Conservation (phyloP, 2,113 vertebrate genomes). For the Dipodomys merriami region DNA sequence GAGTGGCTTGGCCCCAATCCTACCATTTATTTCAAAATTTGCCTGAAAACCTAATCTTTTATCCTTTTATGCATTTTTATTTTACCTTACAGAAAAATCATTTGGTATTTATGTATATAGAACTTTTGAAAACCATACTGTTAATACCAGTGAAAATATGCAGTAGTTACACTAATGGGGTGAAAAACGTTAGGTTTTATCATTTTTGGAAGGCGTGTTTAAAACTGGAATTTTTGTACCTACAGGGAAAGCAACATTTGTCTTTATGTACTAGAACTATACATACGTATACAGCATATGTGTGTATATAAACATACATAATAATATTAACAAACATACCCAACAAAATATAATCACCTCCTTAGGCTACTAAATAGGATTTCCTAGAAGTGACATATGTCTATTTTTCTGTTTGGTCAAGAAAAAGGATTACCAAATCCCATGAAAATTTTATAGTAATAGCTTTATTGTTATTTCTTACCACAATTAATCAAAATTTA, state of each 20-base stretch:
- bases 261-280: too few species aligned
- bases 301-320: neutral
- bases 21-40: constrained; percentile 8
- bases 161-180: too few species aligned
- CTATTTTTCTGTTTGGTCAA: neutral
- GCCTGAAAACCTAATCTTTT: neutral
- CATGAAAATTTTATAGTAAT: neutral
- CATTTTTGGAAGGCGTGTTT: too few species aligned
- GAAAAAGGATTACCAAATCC: neutral
- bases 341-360: too few species aligned
- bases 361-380: neutral
- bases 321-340: neutral
- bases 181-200: too few species aligned
- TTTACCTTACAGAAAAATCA: neutral
- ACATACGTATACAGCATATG: neutral
- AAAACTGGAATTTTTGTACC: too few species aligned
- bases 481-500: neutral
- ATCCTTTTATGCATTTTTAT: neutral
- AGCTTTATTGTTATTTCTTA: neutral
- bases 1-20: neutral
- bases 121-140: neutral
- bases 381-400: neutral
- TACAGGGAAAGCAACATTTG: too few species aligned
- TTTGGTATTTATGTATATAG: neutral
- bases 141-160: too few species aligned